Evolutionary conservation across 2,113 vertebrate species (phyloP).

Genomic region (Pygoscelis antarcticus): DNA sequence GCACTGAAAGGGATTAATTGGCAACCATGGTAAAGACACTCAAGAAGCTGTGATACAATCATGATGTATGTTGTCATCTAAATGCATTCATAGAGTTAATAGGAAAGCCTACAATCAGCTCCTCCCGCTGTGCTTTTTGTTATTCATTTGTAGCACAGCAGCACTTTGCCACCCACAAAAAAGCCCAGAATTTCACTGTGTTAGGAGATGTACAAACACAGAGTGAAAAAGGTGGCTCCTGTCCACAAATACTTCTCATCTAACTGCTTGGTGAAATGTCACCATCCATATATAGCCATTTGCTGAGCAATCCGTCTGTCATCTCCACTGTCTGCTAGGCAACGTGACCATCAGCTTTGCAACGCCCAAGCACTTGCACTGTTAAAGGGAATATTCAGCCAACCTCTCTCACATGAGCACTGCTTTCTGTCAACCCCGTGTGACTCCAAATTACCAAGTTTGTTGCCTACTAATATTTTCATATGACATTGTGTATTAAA

Average conservation of each 20-base stretch:
- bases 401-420: neutral
- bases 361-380: neutral
- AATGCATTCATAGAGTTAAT: neutral
- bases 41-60: neutral
- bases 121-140: neutral
- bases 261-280: neutral
- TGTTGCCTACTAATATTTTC: neutral
- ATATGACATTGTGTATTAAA: neutral
- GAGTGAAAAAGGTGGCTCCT: neutral
- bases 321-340: neutral
- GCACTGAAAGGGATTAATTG: neutral
- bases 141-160: neutral
- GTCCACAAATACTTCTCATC: neutral
- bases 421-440: neutral
- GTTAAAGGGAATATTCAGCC: neutral
- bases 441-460: neutral
- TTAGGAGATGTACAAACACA: neutral
- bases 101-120: neutral
- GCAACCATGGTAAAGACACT: neutral
- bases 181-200: neutral
- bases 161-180: neutral
- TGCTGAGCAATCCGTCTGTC: neutral
- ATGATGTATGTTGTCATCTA: neutral
- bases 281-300: neutral
- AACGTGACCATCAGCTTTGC: neutral